Evolutionary conservation across 2,888 invertebrate genomes (phyloP).

Genomic region (Priocnemis perturbator): DNA sequence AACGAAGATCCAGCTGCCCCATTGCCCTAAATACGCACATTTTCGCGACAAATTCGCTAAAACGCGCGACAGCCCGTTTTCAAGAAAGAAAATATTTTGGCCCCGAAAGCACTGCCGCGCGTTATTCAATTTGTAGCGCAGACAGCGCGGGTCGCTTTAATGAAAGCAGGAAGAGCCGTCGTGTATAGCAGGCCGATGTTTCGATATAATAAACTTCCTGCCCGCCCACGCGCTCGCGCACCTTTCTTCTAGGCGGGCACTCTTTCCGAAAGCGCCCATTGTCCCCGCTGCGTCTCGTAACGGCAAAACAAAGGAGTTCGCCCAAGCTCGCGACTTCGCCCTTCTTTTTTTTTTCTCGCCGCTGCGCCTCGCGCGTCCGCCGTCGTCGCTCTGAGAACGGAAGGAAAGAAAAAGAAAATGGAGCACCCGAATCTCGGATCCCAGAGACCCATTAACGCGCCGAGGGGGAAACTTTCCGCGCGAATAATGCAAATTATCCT

Average conservation of each 20-base stretch:
- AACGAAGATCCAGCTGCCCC: too few species aligned
- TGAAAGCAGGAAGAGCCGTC: too few species aligned
- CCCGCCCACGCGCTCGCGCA: not conserved
- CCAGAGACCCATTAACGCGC: slow-evolving; percentile 53
- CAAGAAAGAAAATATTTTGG: too few species aligned
- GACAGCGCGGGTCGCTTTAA: too few species aligned
- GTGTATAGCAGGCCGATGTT: too few species aligned
- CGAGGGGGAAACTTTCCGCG: slow-evolving; percentile 42
- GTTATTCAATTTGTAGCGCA: too few species aligned
- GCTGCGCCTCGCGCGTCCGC: not conserved
- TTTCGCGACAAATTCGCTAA: too few species aligned
- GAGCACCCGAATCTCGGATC: slow-evolving; percentile 51
- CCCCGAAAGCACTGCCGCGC: too few species aligned
- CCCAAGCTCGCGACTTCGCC: not conserved
- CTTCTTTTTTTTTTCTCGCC: not conserved
- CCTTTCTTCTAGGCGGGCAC: slow-evolving; percentile 2
- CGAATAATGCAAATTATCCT: slow-evolving; percentile 58
- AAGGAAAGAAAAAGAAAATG: slow-evolving; percentile 31
- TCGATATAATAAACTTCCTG: too few species aligned
- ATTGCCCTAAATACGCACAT: too few species aligned
- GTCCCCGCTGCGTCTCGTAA: slow-evolving; percentile 1
- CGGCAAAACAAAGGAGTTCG: slow-evolving; percentile 5
- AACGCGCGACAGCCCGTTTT: too few species aligned
- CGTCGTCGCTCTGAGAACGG: not conserved
- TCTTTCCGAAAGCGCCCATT: slow-evolving; percentile 1